Conservation (phyloP, 2,113 vertebrate genomes). For the Perca fluviatilis region DNA sequence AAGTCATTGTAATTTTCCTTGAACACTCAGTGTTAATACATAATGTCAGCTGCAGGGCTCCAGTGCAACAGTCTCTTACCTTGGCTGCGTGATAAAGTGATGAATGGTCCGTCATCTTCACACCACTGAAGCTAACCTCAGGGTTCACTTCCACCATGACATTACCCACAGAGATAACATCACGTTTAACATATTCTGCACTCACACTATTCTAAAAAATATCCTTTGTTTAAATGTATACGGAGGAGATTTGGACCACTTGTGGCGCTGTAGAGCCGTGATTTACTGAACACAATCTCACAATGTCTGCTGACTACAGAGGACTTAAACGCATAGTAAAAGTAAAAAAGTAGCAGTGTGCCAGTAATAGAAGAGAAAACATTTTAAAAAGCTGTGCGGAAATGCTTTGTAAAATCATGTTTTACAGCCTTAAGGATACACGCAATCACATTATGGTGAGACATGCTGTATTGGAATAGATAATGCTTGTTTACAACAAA, state of each 20-base stretch:
- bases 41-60: constrained; percentile 56
- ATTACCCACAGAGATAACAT: constrained; percentile 57
- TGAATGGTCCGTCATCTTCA: constrained; percentile 70
- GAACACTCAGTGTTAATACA: constrained; percentile 63
- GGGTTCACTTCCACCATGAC: constrained; percentile 61
- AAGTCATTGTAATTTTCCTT: constrained; percentile 66
- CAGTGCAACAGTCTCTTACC: constrained; percentile 63
- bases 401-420: background rate
- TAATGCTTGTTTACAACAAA: no score
- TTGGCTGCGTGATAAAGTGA: constrained; percentile 69
- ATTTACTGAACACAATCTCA: background rate
- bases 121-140: constrained; percentile 50
- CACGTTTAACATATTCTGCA: constrained; percentile 38
- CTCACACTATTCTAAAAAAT: constrained; percentile 11
- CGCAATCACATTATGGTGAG: background rate
- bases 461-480: background rate
- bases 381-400: background rate
- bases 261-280: background rate
- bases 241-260: background rate
- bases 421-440: background rate
- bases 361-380: background rate
- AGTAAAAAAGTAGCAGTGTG: background rate
- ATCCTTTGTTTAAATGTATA: constrained; percentile 21
- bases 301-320: constrained; percentile 8
- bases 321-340: background rate